Conservation (phyloP, 2,797 vertebrate genomes). For the Hypotaenidia philippensis region DNA sequence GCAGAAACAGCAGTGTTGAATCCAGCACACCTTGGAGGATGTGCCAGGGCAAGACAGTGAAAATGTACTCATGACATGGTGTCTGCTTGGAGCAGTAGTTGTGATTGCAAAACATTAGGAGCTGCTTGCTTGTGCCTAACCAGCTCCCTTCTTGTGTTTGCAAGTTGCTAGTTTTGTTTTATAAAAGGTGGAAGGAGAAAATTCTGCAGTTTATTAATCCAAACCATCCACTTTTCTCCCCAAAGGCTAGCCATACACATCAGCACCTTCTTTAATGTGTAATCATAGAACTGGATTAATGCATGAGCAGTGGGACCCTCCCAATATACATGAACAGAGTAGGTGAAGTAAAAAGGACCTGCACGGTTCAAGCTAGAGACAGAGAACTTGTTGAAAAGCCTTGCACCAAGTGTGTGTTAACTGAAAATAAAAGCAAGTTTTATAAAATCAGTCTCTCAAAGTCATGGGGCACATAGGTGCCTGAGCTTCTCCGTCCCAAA, state of each 20-base stretch:
- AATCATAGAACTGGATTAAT: not conserved
- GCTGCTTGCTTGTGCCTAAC: not conserved
- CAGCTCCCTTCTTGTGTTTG: not conserved
- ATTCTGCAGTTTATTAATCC: not conserved
- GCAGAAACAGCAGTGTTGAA: not conserved
- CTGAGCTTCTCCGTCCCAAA: not conserved
- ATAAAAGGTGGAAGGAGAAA: not conserved
- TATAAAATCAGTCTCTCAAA: not conserved
- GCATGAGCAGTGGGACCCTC: not conserved
- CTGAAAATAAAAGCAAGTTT: not conserved
- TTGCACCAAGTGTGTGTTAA: not conserved
- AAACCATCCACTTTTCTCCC: not conserved
- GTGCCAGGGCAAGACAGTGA: not conserved
- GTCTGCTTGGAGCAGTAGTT: not conserved
- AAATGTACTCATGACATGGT: accelerated
- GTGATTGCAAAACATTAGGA: not conserved
- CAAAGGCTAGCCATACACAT: not conserved
- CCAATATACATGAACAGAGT: not conserved
- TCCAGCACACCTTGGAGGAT: accelerated
- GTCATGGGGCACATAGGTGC: accelerated
- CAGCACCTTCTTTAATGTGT: not conserved
- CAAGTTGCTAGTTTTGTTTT: not conserved
- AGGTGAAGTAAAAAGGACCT: not conserved
- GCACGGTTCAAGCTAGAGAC: not conserved
- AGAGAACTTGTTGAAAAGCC: not conserved